Percentiles rank a stretch among this genome's conserved stretches.
phyloP scores from a whole-genome alignment of 2,888 invertebrate genomes.

The Cheiracanthium punctorium region DNA sequence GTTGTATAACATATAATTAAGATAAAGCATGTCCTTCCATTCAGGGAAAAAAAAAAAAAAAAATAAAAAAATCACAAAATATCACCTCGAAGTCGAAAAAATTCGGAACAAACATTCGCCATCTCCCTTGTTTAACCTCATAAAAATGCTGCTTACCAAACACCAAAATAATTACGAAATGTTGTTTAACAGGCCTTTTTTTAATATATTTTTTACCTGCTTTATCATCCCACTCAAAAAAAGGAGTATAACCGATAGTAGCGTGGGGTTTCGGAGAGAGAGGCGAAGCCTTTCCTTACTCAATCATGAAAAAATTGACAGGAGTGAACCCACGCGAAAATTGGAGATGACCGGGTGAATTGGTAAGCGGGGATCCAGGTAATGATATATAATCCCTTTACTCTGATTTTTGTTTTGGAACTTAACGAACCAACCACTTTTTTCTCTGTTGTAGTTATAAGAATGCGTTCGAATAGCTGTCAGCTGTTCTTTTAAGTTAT shows the following conservation, averaged over 20 bases:
- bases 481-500: no score
- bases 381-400: no score
- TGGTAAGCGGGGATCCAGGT: background rate
- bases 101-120: background rate
- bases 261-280: constrained; percentile 6
- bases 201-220: background rate
- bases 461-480: no score
- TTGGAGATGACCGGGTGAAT: constrained; percentile 14
- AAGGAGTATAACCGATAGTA: background rate
- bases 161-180: constrained; percentile 6
- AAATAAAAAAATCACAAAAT: no score
- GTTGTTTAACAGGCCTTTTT: background rate
- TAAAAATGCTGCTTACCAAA: background rate
- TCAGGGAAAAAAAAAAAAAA: background rate
- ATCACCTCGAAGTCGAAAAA: background rate
- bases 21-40: no score
- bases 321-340: constrained; percentile 29
- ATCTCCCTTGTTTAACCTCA: no score
- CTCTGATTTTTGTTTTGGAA: no score
- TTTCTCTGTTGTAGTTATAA: no score
- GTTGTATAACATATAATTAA: background rate
- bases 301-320: constrained; percentile 60
- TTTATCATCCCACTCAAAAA: background rate
- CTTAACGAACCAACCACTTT: no score
- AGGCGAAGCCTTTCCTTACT: constrained; percentile 60